Evolutionary conservation across 2,888 invertebrate species (phyloP).

Genomic region (Limnephilus auricula): DNA sequence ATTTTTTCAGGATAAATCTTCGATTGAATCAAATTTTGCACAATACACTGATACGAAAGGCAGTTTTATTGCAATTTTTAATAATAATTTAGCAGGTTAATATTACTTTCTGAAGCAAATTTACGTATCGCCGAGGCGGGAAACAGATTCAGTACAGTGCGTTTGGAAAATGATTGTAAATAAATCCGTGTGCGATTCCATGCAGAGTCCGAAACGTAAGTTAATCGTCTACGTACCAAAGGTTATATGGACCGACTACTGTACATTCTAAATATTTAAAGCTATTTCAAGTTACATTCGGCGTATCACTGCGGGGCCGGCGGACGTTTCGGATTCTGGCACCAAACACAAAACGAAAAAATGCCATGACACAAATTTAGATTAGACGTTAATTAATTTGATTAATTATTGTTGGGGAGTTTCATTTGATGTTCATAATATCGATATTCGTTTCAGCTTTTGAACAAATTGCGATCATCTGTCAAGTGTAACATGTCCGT

Average conservation of each 20-base stretch:
- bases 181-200: background rate
- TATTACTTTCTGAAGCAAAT: background rate
- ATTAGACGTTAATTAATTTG: too few species aligned
- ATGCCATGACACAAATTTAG: too few species aligned
- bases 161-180: background rate
- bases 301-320: background rate
- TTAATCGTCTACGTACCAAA: background rate
- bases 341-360: too few species aligned
- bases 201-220: background rate
- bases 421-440: too few species aligned
- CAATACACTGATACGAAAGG: too few species aligned
- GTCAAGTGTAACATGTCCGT: too few species aligned
- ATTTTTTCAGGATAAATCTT: too few species aligned
- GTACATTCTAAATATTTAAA: background rate
- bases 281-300: background rate
- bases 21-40: too few species aligned
- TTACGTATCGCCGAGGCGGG: background rate
- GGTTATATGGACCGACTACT: background rate
- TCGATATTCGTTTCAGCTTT: background rate
- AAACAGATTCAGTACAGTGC: background rate
- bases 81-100: too few species aligned
- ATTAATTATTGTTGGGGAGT: too few species aligned
- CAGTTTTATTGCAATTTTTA: too few species aligned
- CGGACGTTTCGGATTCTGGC: background rate
- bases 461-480: background rate